Percentiles rank a stretch among this genome's conserved stretches.
phyloP scores from a whole-genome alignment of 2,113 vertebrate species.

The Pleuronectes platessa region DNA sequence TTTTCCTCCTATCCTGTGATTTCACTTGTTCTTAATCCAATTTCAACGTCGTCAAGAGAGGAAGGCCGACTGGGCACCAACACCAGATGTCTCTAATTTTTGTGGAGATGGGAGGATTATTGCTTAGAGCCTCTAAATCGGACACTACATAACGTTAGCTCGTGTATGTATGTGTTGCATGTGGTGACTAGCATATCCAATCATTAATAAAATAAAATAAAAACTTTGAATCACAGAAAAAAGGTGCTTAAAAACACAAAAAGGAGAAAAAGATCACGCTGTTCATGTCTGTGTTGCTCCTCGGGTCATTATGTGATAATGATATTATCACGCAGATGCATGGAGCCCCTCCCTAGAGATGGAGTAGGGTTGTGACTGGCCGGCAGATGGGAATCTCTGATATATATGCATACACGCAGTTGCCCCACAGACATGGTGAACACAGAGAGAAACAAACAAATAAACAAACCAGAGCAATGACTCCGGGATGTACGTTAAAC shows the following conservation, averaged over 20 bases:
- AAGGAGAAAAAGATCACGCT: not conserved
- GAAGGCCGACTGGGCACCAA: conserved; percentile 31
- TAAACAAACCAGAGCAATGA: too few relatives aligned
- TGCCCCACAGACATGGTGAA: conserved; percentile 20
- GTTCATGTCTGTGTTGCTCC: conserved; percentile 3
- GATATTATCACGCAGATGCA: conserved; percentile 46
- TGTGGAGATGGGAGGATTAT: conserved; percentile 34
- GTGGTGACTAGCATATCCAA: conserved; percentile 2
- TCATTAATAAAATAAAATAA: not conserved
- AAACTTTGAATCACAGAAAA: not conserved
- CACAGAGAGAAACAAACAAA: conserved; percentile 3
- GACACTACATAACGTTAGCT: conserved; percentile 25
- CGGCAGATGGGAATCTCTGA: conserved; percentile 64
- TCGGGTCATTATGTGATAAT: conserved; percentile 55
- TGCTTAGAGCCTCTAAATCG: conserved; percentile 31
- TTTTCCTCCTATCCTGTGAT: conserved; percentile 73
- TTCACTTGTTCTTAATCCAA: conserved; percentile 76
- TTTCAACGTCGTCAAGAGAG: conserved; percentile 49
- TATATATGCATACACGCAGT: conserved; percentile 29
- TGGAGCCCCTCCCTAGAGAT: conserved; percentile 43
- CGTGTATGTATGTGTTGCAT: conserved; percentile 20
- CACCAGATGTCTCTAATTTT: conserved; percentile 58
- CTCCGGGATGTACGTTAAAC: too few relatives aligned
- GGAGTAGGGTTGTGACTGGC: conserved; percentile 20
- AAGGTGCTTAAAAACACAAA: not conserved